Base-by-base conservation (phyloP, 2,113 vertebrate genomes). In the Dasyprocta punctata region DNA sequence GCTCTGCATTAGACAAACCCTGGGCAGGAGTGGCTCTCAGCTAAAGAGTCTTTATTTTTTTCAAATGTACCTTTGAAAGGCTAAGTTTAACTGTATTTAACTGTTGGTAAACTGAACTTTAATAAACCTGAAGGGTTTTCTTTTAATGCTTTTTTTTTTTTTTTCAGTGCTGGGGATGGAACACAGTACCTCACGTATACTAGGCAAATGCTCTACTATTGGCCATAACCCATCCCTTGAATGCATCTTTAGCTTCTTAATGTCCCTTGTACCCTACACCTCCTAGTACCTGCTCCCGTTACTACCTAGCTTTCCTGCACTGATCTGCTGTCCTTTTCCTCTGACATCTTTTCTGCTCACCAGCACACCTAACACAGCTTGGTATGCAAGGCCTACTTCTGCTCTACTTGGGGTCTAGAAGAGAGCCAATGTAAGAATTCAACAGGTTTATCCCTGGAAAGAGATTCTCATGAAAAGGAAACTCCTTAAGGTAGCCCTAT, bases 301-400 rank as follows among this genome's bases (percentile, higher is more conserved):
- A n/a, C 69, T 3, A 44, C 47, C 44, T 86, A 86, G 65, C 44
- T 90, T 75, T 94, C 58, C 38, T 26, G 1, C 56, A 22, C 28
- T 24, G n/a, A 77, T 30, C 41, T 11, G 47, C 44, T 67, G 26
- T 69, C n/a, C 36, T 82, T 60, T 47, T 41, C 41, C 30, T 65
- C 52, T 60, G 44, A 82, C 33, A 61, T 89, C 54, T 54, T 87
- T 22, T 2, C 36, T 90, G 36, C 30, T 94, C 78, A 90, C 6
- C 58, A 94, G 80, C 44, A 81, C 17, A n/a, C 24, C 24, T 86
- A 89, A 93, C 41, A 81, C 56, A 73, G 38, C 47, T 82, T 65
- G 36, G 71, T 41, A 71, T 90, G n/a, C n/a, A n/a, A n/a, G n/a
- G n/a, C n/a, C n/a, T n/a, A 56, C 44, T 89, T 92, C 93, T 71